A percentile compares a stretch with the other conserved stretches of the same genome.
phyloP scores from a whole-genome alignment of 2,888 invertebrate genomes.

The Mesorhabditis belari region DNA sequence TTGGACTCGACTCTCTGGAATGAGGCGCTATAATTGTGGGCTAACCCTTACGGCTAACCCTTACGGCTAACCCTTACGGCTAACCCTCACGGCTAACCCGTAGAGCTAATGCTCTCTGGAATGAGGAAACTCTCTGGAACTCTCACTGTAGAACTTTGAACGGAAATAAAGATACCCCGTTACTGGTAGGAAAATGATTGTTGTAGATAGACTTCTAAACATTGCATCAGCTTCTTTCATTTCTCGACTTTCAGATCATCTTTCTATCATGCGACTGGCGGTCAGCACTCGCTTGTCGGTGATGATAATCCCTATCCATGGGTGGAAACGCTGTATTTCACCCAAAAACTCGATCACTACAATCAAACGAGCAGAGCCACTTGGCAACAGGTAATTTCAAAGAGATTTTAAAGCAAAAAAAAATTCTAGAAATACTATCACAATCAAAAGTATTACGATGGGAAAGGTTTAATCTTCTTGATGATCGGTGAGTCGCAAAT shows the following conservation, averaged over 20 bases:
- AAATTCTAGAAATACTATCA: constrained; percentile 30
- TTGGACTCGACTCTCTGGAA: no score
- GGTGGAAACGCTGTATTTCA: neutral
- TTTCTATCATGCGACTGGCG: neutral
- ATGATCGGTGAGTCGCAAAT: constrained; percentile 36
- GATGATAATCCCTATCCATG: constrained; percentile 3
- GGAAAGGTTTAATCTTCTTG: constrained; percentile 26
- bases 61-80: no score
- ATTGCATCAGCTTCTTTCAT: neutral
- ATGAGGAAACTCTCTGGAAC: no score
- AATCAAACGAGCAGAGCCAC: constrained; percentile 9
- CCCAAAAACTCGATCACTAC: constrained; percentile 18
- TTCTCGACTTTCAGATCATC: neutral
- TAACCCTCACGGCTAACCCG: no score
- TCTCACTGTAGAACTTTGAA: no score
- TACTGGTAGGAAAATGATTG: neutral
- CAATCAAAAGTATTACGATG: constrained; percentile 18
- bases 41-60: no score
- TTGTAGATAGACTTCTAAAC: neutral
- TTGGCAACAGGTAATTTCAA: constrained; percentile 14
- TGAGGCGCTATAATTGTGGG: no score
- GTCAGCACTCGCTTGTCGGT: neutral
- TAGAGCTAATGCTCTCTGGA: no score
- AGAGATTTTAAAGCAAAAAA: neutral
- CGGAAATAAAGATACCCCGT: no score